phyloP scores from a whole-genome alignment of 2,113 vertebrate species.

The Aptenodytes patagonicus region DNA sequence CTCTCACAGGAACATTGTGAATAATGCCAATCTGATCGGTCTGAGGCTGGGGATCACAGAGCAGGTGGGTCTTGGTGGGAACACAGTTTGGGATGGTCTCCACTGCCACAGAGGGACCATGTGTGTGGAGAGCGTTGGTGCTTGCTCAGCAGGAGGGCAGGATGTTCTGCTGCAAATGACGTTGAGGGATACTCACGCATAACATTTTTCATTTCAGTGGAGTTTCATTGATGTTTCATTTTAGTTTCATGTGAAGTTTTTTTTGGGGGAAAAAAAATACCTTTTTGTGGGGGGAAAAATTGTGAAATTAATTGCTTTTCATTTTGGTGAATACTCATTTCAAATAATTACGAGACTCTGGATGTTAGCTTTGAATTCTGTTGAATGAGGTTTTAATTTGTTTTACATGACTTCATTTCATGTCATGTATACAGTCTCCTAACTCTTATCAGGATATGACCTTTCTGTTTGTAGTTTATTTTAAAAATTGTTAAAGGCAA shows the following conservation, averaged over 20 bases:
- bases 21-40: conserved; percentile 82
- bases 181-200: background rate
- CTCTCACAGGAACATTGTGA: conserved; percentile 91
- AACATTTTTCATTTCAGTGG: background rate
- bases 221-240: background rate
- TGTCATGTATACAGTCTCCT: background rate
- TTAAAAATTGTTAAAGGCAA: background rate
- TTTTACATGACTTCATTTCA: background rate
- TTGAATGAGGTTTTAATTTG: background rate
- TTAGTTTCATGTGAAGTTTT: background rate
- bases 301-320: background rate
- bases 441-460: background rate
- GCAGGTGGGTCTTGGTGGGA: conserved; percentile 72
- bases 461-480: background rate
- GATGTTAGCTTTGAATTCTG: background rate
- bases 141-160: background rate
- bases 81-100: background rate
- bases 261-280: no score
- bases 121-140: fast-evolving
- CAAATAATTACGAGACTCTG: background rate
- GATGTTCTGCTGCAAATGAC: background rate
- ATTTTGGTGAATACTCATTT: background rate
- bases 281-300: background rate
- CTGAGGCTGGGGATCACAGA: conserved; percentile 67
- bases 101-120: fast-evolving